Percentiles rank a stretch among this genome's conserved stretches.
Evolutionary conservation across 2,113 vertebrate genomes (phyloP).

Genomic region (Sapajus apella): DNA sequence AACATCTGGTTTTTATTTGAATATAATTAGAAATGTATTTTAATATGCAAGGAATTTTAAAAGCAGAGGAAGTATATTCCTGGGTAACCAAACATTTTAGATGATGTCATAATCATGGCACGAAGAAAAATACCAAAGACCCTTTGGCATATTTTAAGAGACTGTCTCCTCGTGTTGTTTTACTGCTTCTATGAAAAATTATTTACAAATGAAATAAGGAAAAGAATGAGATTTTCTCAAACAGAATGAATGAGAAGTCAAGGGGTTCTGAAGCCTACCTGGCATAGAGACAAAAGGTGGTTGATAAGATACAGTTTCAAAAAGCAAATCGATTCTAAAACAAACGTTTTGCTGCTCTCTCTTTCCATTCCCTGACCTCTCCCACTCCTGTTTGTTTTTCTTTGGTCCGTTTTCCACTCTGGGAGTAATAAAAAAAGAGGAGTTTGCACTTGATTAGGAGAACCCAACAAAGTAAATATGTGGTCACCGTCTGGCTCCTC

Average conservation of each 20-base stretch:
- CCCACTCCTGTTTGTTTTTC: constrained; percentile 2
- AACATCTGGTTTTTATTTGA: constrained; percentile 76
- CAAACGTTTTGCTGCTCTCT: background rate
- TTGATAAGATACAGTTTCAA: background rate
- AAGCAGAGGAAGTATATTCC: constrained; percentile 72
- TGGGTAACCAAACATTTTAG: constrained; percentile 44
- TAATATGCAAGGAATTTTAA: constrained; percentile 69
- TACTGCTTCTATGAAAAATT: background rate
- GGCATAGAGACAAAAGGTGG: background rate
- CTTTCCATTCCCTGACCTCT: background rate
- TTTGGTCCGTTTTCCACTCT: constrained; percentile 27
- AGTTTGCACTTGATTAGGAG: background rate
- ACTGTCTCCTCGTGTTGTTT: background rate
- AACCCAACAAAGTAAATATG: background rate
- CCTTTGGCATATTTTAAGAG: background rate
- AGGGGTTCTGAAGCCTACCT: background rate
- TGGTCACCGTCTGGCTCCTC: background rate
- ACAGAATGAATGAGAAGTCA: background rate
- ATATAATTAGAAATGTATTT: constrained; percentile 73
- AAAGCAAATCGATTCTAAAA: background rate
- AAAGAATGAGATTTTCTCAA: background rate
- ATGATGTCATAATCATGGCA: constrained; percentile 59
- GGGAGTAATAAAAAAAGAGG: background rate
- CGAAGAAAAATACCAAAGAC: constrained; percentile 13
- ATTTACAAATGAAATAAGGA: background rate